Conservation (phyloP, 1,140 invertebrate species). For the Zaprionus inermis region DNA sequence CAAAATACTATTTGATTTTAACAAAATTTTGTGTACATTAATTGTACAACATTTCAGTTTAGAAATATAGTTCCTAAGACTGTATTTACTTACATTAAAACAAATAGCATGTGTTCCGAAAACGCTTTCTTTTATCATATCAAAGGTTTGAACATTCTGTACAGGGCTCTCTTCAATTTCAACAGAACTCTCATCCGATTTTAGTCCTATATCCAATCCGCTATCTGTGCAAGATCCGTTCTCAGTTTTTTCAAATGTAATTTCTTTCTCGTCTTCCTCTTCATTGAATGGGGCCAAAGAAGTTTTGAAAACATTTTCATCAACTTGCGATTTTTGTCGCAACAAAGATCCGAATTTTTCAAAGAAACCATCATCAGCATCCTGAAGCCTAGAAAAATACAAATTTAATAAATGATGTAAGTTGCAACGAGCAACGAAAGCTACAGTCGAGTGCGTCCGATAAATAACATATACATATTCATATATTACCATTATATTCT, state of each 20-base stretch:
- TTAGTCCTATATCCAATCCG: slow-evolving; percentile 19
- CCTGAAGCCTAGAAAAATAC: slow-evolving; percentile 87
- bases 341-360: slow-evolving; percentile 91
- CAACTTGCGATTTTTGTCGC: slow-evolving; percentile 87
- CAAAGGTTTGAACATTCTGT: slow-evolving; percentile 42
- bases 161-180: slow-evolving; percentile 30
- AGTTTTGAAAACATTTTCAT: slow-evolving; percentile 85
- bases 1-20: neutral
- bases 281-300: slow-evolving; percentile 85
- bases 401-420: neutral
- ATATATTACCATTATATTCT: too few relatives aligned
- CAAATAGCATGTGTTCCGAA: slow-evolving; percentile 85
- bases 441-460: too few relatives aligned
- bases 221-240: slow-evolving; percentile 54
- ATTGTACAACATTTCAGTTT: neutral
- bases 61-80: neutral
- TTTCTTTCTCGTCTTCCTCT: slow-evolving; percentile 74
- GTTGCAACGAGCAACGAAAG: too few relatives aligned
- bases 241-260: slow-evolving; percentile 13
- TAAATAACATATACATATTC: too few relatives aligned
- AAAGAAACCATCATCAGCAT: slow-evolving; percentile 91
- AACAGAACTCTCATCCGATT: slow-evolving; percentile 21
- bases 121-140: slow-evolving; percentile 47
- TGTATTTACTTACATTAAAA: slow-evolving; percentile 88
- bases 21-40: neutral